Evolutionary conservation across 2,113 vertebrate species (phyloP).

Genomic region (Alethe castanea): DNA sequence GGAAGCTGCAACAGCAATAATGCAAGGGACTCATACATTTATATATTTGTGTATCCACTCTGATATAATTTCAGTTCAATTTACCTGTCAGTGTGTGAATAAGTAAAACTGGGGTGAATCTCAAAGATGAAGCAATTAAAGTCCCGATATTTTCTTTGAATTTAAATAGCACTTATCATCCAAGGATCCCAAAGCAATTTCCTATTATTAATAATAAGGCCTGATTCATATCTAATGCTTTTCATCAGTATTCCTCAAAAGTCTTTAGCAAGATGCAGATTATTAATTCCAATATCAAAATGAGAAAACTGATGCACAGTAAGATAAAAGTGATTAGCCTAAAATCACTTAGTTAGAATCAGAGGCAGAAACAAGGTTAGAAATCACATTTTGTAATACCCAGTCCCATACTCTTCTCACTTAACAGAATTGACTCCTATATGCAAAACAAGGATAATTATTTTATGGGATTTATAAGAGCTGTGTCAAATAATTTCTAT

Average conservation of each 20-base stretch:
- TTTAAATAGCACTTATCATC: constrained; percentile 44
- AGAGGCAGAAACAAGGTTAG: not conserved
- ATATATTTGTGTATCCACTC: not conserved
- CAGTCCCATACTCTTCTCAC: not conserved
- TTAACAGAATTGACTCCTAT: not conserved
- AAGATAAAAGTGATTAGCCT: constrained; percentile 30
- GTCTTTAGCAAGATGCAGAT: constrained; percentile 1
- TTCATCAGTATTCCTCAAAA: constrained; percentile 42
- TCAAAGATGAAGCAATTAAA: constrained; percentile 63
- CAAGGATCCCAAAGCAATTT: constrained; percentile 58
- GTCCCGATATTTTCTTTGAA: constrained; percentile 61
- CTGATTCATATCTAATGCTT: constrained; percentile 42
- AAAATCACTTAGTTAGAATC: not conserved
- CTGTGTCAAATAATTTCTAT: not conserved
- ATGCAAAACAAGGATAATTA: constrained; percentile 1
- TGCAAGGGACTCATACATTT: not conserved
- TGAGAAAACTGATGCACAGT: not conserved
- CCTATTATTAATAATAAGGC: constrained; percentile 52
- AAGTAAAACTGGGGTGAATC: constrained; percentile 11
- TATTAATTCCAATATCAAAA: constrained; percentile 42
- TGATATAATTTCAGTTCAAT: not conserved
- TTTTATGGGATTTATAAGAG: constrained; percentile 4
- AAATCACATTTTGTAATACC: not conserved
- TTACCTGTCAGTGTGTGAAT: constrained; percentile 6
- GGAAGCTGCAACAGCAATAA: not conserved